Conservation (phyloP, 2,113 vertebrate genomes). For the Stictonetta naevosa region DNA sequence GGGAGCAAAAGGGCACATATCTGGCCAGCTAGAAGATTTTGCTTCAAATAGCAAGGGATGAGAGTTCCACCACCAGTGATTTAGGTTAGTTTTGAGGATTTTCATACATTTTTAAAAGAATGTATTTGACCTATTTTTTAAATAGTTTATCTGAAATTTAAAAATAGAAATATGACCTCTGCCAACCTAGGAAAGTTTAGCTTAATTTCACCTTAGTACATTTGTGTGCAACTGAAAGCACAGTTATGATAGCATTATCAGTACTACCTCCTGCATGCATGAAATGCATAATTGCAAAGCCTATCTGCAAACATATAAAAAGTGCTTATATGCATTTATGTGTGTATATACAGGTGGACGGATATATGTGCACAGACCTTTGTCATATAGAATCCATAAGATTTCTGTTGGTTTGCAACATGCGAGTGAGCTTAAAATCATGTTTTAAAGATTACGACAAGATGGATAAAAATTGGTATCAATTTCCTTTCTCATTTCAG, state of each 20-base stretch:
- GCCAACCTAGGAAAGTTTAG: not conserved
- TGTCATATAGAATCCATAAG: not conserved
- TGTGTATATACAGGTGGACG: no score
- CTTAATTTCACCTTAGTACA: not conserved
- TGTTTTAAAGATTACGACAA: not conserved
- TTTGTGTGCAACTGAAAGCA: not conserved
- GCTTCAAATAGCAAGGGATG: not conserved
- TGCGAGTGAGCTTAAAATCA: not conserved
- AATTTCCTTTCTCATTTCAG: constrained; percentile 3
- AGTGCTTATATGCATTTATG: not conserved
- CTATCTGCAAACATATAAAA: not conserved
- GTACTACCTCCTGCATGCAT: not conserved
- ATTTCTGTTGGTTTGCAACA: not conserved
- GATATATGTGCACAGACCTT: not conserved
- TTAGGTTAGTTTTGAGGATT: not conserved
- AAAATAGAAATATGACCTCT: not conserved
- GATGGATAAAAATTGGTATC: not conserved
- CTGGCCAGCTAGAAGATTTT: not conserved
- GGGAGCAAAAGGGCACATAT: not conserved
- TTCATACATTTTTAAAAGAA: not conserved
- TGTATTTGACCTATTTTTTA: not conserved
- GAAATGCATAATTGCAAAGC: fast-evolving
- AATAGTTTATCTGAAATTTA: not conserved
- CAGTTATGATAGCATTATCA: not conserved
- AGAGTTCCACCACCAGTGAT: not conserved